Evolutionary conservation across 2,888 invertebrate genomes (phyloP).

Genomic region (Amorpha juglandis): DNA sequence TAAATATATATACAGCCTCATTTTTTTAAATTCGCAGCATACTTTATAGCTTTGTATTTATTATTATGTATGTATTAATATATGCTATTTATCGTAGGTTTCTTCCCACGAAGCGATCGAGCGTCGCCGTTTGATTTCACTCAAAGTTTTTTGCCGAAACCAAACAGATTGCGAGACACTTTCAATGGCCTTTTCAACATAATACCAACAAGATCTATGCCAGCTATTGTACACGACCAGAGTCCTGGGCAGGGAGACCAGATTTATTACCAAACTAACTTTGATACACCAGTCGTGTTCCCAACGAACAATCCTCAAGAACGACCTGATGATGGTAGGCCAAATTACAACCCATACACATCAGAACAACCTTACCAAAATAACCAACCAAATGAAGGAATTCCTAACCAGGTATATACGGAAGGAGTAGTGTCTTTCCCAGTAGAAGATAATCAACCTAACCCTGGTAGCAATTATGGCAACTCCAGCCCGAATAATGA

Average conservation of each 20-base stretch:
- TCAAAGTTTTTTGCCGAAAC: conserved; percentile 39
- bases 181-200: conserved; percentile 36
- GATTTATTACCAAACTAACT: conserved; percentile 11
- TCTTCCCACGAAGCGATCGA: conserved; percentile 54
- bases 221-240: conserved; percentile 8
- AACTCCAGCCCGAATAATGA: not conserved
- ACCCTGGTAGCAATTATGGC: not conserved
- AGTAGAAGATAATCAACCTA: not conserved
- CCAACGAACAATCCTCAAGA: conserved; percentile 3
- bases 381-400: not conserved
- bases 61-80: conserved; percentile 1
- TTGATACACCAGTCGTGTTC: conserved; percentile 16
- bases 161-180: conserved; percentile 47
- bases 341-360: not conserved
- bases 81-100: conserved; percentile 47
- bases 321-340: not conserved
- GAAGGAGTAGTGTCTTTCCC: conserved; percentile 3
- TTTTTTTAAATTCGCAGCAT: no score
- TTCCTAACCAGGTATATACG: not conserved
- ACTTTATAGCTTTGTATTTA: not conserved
- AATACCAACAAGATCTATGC: not conserved
- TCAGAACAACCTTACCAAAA: not conserved
- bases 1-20: no score
- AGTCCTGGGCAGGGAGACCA: not conserved
- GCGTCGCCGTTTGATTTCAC: conserved; percentile 42